Base-by-base conservation (phyloP, 1,140 invertebrate species). In the Camponotus floridanus region DNA sequence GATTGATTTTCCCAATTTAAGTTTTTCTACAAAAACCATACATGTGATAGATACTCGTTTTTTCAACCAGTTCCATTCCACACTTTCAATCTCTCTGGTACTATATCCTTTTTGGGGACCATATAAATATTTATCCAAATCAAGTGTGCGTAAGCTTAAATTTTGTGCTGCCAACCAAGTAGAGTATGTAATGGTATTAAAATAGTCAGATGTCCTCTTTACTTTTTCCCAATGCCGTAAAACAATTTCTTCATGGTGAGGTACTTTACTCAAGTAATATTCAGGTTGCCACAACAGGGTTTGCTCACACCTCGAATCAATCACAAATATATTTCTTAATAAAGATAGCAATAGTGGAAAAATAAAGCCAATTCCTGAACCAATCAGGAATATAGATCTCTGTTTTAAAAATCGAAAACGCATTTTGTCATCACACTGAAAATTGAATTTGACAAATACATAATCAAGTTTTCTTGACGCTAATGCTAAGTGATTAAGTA, bases 41-140 rank as follows among this genome's bases (percentile, higher is more conserved):
- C 95, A 95, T 13, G 94, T 94, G 0, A 95, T 42, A 31, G 93
- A 91, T 8, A 95, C 78, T 90, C 90, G 91, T 1, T 88, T 76
- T 11, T 73, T 92, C 11, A 95, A 68, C 94, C 94, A 95, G 6
- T 94, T 90, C 0, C 94, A 92, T 88, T 95, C 94, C 3, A 90
- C 78, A 4, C 80, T 36, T 9, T 79, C 26, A 42, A 48, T 76
- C 42, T 90, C 81, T 13, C 59, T 71, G 61, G 61, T n/a, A 7
- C 67, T 71, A 13, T 31, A 18, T 39, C 33, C n/a, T 57, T 45
- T 64, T 62, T 81, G 78, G 0, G 78, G 83, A 62, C 90, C 89
- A 61, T 95, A 92, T n/a, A 91, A 68, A 68, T 91, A 88, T 39
- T 61, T 45, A 85, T 95, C 94, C 89, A 93, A 71, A 86, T 94